phyloP scores from a whole-genome alignment of 30 jellyfish, hydroid and myxozoan species.

The Aurelia sp. region DNA sequence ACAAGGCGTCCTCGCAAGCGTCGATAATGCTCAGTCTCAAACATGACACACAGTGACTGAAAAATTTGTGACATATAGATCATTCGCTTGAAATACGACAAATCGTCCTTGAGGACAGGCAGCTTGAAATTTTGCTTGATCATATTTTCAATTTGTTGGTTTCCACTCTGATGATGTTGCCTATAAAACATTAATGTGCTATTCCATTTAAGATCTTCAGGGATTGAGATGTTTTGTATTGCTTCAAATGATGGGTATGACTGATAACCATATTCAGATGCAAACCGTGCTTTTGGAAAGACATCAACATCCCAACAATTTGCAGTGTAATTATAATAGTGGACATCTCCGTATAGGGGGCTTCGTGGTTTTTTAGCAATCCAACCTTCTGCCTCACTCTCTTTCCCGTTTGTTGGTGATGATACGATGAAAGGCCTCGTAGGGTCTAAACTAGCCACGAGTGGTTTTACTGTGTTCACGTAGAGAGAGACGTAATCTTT shows the following conservation, averaged over 20 bases:
- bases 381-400: conserved; percentile 73
- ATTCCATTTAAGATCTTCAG: conserved; percentile 72
- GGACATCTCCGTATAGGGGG: conserved; percentile 91
- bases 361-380: conserved; percentile 75
- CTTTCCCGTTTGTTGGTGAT: conserved; percentile 93
- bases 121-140: conserved; percentile 68
- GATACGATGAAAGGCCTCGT: conserved; percentile 85
- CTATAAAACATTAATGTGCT: conserved; percentile 82
- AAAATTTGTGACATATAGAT: conserved; percentile 85
- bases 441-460: conserved; percentile 54
- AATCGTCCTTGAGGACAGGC: conserved; percentile 27
- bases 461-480: conserved; percentile 61
- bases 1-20: conserved; percentile 73
- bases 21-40: conserved; percentile 90
- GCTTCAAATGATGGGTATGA: conserved; percentile 81
- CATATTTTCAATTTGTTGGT: conserved; percentile 65
- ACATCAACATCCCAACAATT: conserved; percentile 80
- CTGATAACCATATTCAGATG: conserved; percentile 95
- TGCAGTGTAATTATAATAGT: conserved; percentile 65
- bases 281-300: conserved; percentile 87
- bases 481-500: conserved; percentile 64
- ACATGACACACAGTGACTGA: conserved; percentile 81
- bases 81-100: conserved; percentile 51
- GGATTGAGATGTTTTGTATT: conserved; percentile 27
- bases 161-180: conserved; percentile 92